Base-by-base conservation (phyloP, 2,797 vertebrate species). In the Taenioides sp. region DNA sequence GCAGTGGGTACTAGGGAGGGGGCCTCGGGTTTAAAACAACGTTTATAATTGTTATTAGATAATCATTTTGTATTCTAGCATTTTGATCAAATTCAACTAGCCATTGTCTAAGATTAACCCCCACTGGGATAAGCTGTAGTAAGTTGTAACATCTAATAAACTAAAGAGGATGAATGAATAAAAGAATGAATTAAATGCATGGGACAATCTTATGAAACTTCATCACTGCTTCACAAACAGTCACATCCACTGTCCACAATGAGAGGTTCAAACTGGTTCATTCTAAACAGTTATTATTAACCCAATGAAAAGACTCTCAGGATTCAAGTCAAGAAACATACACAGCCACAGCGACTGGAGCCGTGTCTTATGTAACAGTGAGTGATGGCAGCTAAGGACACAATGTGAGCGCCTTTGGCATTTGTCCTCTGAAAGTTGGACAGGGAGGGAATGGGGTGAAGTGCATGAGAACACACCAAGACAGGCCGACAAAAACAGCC, bases 361-460 rank as follows among this genome's bases (percentile, higher is more conserved):
- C 73, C 75, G 57, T 71, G 72, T 82, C 75, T 91, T 90, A 90
- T 77, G 79, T 88, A 91, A 92, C 84, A 78, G 81, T 85, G 84
- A 86, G 86, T 84, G 90, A 90, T 90, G 91, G 91, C 85, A 84
- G 88, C 87, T 91, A 90, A 92, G 87, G 89, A 89, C 89, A 89
- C 84, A 84, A 85, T 83, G 88, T 84, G 80, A 82, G 79, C 69
- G 87, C 91, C 82, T 83, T 88, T 90, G 87, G 88, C 87, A 85
- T 90, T 91, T 91, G 88, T 87, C 77, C 79, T 90, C 79, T 90
- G 84, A 87, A 86, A 80, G 77, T 88, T 91, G 87, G 89, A 89
- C 76, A 77, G 79, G 80, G 84, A 87, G 82, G 87, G 86, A 90
- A 88, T 77, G 27, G 84, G 71, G 80, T 86, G 77, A 89, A 80